Base-by-base conservation (phyloP, 2,888 invertebrate species). In the Saturnia pavonia region DNA sequence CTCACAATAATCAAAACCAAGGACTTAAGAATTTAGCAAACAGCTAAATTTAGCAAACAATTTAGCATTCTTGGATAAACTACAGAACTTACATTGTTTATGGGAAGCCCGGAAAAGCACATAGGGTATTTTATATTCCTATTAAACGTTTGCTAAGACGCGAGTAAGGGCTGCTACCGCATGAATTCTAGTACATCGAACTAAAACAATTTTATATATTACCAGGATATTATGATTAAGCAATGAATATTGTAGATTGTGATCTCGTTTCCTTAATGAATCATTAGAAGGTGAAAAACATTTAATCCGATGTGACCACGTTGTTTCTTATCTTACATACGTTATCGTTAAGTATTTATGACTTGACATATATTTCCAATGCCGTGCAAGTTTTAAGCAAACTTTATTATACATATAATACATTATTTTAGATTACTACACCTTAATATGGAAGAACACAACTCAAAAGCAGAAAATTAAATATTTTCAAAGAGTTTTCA, bases 301-400 rank as follows among this genome's bases (percentile, higher is more conserved):
- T 65, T 65, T 40, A 65, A 65, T 40, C 65, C 65, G n/a, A 65
- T 40, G 65, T 11, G 16, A 65, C 34, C 65, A 65, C 65, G 65
- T 65, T 40, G 65, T 40, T n/a, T 65, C 65, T 65, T 65, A 65
- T 65, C 65, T n/a, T n/a, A 40, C 40, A 40, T 27, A 40, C 65
- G 65, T 40, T 65, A 65, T 65, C 65, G 22, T 65, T 65, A 65
- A 65, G 40, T 65, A 65, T 65, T 65, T 65, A 65, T 65, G 65
- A 65, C 65, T 65, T 65, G 65, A 65, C 65, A 65, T 65, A 65
- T n/a, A 34, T 65, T 65, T 40, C 22, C 7, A 65, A 65, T 40
- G 40, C 19, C 40, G 11, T 65, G 65, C 65, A 65, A 34, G 40
- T 65, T 65, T 34, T 40, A 6, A 27, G 27, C 25, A 60, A 60